phyloP scores from a whole-genome alignment of 2,888 invertebrate species.

The Ypsolopha sequella region DNA sequence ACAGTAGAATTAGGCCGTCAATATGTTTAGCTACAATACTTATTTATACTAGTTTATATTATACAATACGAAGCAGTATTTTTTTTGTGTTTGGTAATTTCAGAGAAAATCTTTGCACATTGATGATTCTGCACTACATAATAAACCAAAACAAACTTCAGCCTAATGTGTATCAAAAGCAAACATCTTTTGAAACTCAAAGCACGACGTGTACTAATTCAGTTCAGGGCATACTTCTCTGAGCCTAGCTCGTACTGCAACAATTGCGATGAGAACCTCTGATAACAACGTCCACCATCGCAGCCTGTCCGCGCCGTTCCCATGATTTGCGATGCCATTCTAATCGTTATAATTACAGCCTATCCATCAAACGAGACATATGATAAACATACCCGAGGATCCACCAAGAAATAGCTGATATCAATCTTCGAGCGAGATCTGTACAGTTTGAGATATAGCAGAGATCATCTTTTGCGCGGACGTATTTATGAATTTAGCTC shows the following conservation, averaged over 20 bases:
- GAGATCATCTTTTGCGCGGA: conserved; percentile 60
- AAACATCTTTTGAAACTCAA: too few species aligned
- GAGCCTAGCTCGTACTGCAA: conserved; percentile 18
- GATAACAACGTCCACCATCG: conserved; percentile 62
- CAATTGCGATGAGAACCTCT: conserved; percentile 57
- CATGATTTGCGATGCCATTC: conserved; percentile 66
- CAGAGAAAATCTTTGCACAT: too few species aligned
- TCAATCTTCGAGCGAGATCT: conserved; percentile 26
- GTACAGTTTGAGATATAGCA: conserved; percentile 51
- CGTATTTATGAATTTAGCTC: conserved; percentile 57
- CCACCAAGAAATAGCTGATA: conserved; percentile 39
- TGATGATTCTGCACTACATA: too few species aligned
- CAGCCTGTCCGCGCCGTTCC: conserved; percentile 57
- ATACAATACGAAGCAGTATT: too few species aligned
- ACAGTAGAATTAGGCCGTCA: too few species aligned
- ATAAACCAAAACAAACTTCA: conserved; percentile 11
- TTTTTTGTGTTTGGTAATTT: too few species aligned
- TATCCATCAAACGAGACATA: conserved; percentile 59
- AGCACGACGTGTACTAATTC: not conserved
- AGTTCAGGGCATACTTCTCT: not conserved
- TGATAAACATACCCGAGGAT: conserved; percentile 41
- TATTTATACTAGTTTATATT: too few species aligned
- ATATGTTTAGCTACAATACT: too few species aligned
- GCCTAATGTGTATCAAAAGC: conserved; percentile 16
- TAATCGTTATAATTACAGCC: conserved; percentile 64